A percentile compares a stretch with the other conserved stretches of the same genome.
phyloP scores from a whole-genome alignment of 2,888 invertebrate genomes.

The Morinoia aosen region DNA sequence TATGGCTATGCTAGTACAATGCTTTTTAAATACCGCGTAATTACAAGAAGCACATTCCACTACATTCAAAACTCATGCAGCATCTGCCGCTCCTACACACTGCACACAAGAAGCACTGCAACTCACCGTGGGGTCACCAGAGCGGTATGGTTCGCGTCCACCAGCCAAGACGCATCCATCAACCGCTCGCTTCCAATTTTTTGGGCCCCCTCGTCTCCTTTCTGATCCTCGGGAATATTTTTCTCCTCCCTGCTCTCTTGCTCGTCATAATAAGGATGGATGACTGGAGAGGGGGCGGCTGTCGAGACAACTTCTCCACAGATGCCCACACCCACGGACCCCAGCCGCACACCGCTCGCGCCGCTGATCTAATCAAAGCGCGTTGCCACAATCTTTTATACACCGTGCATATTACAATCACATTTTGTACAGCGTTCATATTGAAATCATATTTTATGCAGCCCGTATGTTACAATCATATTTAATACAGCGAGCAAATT shows the following conservation, averaged over 20 bases:
- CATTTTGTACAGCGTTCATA: background rate
- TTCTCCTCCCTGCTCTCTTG: background rate
- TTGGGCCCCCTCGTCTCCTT: background rate
- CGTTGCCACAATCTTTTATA: background rate
- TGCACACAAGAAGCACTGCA: background rate
- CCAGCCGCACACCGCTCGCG: slow-evolving; percentile 55
- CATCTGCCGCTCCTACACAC: no score
- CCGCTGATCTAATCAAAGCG: slow-evolving; percentile 45
- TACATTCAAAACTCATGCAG: background rate
- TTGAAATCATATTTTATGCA: background rate
- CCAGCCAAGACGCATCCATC: slow-evolving; percentile 55
- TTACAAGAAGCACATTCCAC: background rate
- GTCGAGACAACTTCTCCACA: slow-evolving; percentile 48
- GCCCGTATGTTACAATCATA: no score
- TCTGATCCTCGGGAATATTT: background rate
- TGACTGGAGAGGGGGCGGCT: slow-evolving; percentile 23
- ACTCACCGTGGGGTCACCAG: slow-evolving; percentile 58
- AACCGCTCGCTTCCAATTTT: background rate
- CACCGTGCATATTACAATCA: background rate
- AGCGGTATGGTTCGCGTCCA: slow-evolving; percentile 62
- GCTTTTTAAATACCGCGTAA: no score
- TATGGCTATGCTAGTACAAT: no score
- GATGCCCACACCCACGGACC: slow-evolving; percentile 60
- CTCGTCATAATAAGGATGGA: slow-evolving; percentile 28
- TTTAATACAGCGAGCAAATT: no score